phyloP scores from a whole-genome alignment of 2,888 invertebrate species.

The Drosophila mercatorum region DNA sequence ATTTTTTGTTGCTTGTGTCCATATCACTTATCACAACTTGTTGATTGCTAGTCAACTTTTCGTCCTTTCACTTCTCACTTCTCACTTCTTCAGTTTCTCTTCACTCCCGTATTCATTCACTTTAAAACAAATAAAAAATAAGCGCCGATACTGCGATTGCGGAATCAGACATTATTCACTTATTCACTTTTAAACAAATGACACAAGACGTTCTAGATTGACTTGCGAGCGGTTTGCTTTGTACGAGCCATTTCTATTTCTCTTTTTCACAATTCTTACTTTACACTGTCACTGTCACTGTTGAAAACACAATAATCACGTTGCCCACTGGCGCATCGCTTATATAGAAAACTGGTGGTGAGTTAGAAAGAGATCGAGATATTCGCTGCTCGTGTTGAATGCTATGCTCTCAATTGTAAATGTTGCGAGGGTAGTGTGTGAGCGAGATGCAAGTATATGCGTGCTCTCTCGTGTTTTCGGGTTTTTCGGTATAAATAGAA shows the following conservation, averaged over 20 bases:
- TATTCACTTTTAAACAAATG: no score
- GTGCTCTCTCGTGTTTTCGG: neutral
- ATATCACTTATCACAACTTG: no score
- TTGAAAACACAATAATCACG: constrained; percentile 5
- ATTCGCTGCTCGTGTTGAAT: constrained; percentile 18
- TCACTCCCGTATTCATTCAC: no score
- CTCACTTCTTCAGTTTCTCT: no score
- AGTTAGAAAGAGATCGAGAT: neutral
- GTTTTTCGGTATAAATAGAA: constrained; percentile 8
- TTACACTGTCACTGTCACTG: constrained; percentile 24
- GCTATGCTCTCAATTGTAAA: no score
- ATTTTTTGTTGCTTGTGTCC: no score
- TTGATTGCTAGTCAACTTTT: no score
- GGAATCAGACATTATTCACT: no score
- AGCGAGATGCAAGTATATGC: neutral
- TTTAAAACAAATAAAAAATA: no score
- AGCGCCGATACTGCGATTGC: no score
- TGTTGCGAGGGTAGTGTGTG: neutral
- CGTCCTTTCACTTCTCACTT: no score
- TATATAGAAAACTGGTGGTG: constrained; percentile 16
- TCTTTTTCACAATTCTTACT: constrained; percentile 1
- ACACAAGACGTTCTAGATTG: no score
- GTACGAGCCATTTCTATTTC: constrained; percentile 3
- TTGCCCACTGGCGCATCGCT: neutral
- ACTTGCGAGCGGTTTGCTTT: neutral